Conservation (phyloP, 2,797 vertebrate genomes). For the Argentina silus region DNA sequence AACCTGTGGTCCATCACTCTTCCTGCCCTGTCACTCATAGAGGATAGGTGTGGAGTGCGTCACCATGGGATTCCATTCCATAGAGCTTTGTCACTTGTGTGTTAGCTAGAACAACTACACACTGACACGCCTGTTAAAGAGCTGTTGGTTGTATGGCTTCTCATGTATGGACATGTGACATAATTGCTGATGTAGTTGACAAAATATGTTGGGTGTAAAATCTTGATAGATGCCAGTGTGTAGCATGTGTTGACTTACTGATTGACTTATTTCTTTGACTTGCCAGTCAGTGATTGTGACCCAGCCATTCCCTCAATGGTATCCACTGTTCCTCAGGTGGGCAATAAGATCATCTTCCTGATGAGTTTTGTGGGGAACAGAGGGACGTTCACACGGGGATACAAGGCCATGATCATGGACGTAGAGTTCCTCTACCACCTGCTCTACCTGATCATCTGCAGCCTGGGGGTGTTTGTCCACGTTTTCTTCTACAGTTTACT, state of each 20-base stretch:
- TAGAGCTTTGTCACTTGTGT: neutral
- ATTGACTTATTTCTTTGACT: neutral
- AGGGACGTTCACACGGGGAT: constrained; percentile 95
- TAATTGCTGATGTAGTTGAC: neutral
- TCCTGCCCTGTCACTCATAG: constrained; percentile 19
- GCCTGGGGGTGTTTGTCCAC: constrained; percentile 95
- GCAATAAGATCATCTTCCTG: constrained; percentile 97
- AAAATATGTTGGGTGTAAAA: neutral
- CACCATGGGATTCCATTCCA: constrained; percentile 30
- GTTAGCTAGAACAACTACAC: neutral
- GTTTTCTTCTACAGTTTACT: constrained; percentile 98
- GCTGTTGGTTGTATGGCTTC: neutral
- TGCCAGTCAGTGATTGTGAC: too few species aligned
- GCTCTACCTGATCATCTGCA: constrained; percentile 93
- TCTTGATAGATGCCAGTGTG: neutral
- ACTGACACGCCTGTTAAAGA: neutral
- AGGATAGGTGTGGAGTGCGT: constrained; percentile 44
- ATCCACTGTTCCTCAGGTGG: constrained; percentile 77
- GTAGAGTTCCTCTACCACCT: constrained; percentile 98
- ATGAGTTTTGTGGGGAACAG: constrained; percentile 98
- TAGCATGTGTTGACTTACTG: neutral
- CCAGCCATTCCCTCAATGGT: neutral
- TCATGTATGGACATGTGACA: neutral
- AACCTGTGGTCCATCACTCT: constrained; percentile 2
- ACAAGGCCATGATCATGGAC: constrained; percentile 94